Evolutionary conservation across 2,888 invertebrate genomes (phyloP).

Genomic region (Helicoverpa assulta): DNA sequence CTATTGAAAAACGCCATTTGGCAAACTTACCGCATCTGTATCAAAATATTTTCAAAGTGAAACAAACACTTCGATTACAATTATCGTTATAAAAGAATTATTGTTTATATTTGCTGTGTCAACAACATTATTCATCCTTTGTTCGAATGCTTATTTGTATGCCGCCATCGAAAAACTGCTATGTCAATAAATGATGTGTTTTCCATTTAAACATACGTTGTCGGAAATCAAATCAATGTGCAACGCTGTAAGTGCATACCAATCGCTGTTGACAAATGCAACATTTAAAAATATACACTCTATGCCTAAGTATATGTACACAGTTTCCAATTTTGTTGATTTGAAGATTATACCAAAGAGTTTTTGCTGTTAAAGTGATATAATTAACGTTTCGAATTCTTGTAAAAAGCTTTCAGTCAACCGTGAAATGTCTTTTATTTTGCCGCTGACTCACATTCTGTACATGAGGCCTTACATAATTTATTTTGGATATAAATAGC

Average conservation of each 20-base stretch:
- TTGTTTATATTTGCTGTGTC: conserved; percentile 19
- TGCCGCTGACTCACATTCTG: not conserved
- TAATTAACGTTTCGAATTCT: conserved; percentile 20
- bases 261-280: conserved; percentile 16
- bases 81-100: not conserved
- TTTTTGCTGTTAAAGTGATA: conserved; percentile 7
- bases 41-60: too few relatives aligned
- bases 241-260: conserved; percentile 22
- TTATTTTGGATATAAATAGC: not conserved
- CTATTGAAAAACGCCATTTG: too few relatives aligned
- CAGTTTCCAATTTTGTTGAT: not conserved
- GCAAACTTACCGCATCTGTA: too few relatives aligned
- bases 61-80: too few relatives aligned
- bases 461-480: not conserved
- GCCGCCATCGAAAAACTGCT: conserved; percentile 54
- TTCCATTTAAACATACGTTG: conserved; percentile 29
- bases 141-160: conserved; percentile 65
- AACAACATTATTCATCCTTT: conserved; percentile 56
- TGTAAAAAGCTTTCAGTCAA: conserved; percentile 7
- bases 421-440: not conserved
- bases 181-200: conserved; percentile 35
- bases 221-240: conserved; percentile 32
- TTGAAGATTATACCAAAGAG: not conserved
- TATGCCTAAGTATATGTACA: not conserved
- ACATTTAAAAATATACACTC: conserved; percentile 15